Evolutionary conservation across 2,888 invertebrate genomes (phyloP), one percentile per base, ranked within the genome.

Genomic region (Lasius fuliginosus): DNA sequence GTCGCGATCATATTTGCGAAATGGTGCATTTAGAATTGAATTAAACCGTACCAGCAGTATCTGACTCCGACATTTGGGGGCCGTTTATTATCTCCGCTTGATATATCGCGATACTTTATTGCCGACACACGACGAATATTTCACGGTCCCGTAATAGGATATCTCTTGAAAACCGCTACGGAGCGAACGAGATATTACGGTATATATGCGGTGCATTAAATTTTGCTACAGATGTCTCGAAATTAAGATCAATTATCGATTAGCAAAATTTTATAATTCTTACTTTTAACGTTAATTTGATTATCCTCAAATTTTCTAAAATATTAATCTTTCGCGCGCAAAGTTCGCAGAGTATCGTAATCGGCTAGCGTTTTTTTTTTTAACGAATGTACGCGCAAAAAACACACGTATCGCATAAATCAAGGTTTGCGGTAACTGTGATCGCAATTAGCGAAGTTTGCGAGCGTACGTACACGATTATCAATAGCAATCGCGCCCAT

Each of bases 61-160:
- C 85, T 58, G 64, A 65, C 73, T 56, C 76, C 77, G 69, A 60
- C 58, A 81, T 76, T 75, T 42, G 64, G 64, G 27, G 53, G 46
- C 81, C 83, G 82, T 87, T 87, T 85, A 85, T 87, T 73, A 83
- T 73, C 68, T 49, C 23, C n/a, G 36, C 69, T 58, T 67, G 79
- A 82, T 86, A 82, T 82, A 86, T 68, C 71, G 73, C 65, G 87
- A 85, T 87, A 64, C 68, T 83, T 81, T 83, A 75, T 62, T 36
- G 60, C 83, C 69, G 60, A 56, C 62, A 36, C 75, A 53, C 67
- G 86, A 49, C 69, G n/a, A 40, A 77, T 82, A 77, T 82, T 84
- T 87, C 76, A 69, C 71, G 73, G 71, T 62, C 73, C 60, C 85
- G 81, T 77, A 60, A 83, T 71, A 83, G 65, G 62, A 73, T 83